These are phyloP conservation scores for Thera obeliscata DNA, from an alignment of 2,888 invertebrate species.

Conservation along the genomic window DNA sequence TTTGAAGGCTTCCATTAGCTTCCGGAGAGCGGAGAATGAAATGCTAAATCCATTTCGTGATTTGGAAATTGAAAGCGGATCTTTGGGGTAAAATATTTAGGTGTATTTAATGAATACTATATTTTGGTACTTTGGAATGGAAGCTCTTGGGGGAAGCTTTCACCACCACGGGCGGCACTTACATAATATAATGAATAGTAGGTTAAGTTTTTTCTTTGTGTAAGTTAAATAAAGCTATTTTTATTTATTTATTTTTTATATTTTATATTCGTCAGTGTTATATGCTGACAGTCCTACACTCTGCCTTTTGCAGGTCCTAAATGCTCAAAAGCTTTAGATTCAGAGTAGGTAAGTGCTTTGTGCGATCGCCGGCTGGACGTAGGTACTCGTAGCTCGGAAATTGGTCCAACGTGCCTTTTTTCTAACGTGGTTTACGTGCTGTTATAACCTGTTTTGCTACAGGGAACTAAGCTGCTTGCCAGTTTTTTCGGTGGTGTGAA, in stretches of 20 bases:
- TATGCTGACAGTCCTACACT: not conserved
- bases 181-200: too few species aligned
- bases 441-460: conserved; percentile 19
- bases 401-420: conserved; percentile 30
- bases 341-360: conserved; percentile 1
- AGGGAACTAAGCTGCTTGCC: not conserved
- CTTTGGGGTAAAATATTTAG: not conserved
- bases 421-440: conserved; percentile 7
- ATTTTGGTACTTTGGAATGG: too few species aligned
- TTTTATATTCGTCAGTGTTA: not conserved
- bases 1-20: not conserved
- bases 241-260: too few species aligned
- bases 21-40: not conserved
- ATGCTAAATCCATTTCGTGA: conserved; percentile 7
- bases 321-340: not conserved
- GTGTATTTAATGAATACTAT: not conserved
- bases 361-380: conserved; percentile 1
- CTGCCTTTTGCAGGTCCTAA: not conserved
- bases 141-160: too few species aligned
- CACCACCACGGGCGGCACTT: too few species aligned
- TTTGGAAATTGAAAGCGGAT: not conserved
- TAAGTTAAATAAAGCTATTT: too few species aligned
- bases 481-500: not conserved
- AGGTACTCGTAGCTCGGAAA: conserved; percentile 25
- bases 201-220: too few species aligned